Percentiles rank a stretch among this genome's conserved stretches.
Evolutionary conservation across 2,888 invertebrate species (phyloP).

Genomic region (Xestobium rufovillosum): DNA sequence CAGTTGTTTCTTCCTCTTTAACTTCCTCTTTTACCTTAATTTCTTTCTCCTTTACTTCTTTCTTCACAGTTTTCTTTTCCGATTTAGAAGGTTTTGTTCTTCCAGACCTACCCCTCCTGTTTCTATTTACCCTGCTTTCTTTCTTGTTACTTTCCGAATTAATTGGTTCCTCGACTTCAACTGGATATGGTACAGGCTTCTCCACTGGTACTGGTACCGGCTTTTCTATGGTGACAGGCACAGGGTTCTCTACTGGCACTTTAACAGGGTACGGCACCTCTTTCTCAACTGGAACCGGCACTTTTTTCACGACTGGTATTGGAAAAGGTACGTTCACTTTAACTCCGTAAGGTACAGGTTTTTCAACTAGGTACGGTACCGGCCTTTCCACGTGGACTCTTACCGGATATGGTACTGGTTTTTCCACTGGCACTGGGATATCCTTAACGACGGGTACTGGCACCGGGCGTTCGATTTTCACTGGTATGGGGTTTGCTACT

Average conservation of each 20-base stretch:
- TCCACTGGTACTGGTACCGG: slow-evolving; percentile 61
- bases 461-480: slow-evolving; percentile 48
- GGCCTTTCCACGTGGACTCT: slow-evolving; percentile 48
- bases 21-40: too few species aligned
- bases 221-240: slow-evolving; percentile 63
- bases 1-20: too few species aligned
- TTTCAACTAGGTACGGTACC: slow-evolving; percentile 57
- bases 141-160: too few species aligned
- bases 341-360: slow-evolving; percentile 45
- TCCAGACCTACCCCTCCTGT: background rate
- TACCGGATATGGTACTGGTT: slow-evolving; percentile 13
- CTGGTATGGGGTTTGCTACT: slow-evolving; percentile 45
- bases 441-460: slow-evolving; percentile 12
- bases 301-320: slow-evolving; percentile 49
- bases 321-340: slow-evolving; percentile 48
- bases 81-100: background rate
- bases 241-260: slow-evolving; percentile 62
- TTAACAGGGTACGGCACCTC: slow-evolving; percentile 52
- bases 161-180: slow-evolving; percentile 42
- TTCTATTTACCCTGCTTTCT: background rate
- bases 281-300: slow-evolving; percentile 49
- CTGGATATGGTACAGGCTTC: slow-evolving; percentile 49
- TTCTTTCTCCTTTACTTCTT: slow-evolving; percentile 3
- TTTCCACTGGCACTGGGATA: slow-evolving; percentile 16
- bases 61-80: slow-evolving; percentile 7